Conservation (phyloP, 2,113 vertebrate species). For the Lophochroa leadbeateri region DNA sequence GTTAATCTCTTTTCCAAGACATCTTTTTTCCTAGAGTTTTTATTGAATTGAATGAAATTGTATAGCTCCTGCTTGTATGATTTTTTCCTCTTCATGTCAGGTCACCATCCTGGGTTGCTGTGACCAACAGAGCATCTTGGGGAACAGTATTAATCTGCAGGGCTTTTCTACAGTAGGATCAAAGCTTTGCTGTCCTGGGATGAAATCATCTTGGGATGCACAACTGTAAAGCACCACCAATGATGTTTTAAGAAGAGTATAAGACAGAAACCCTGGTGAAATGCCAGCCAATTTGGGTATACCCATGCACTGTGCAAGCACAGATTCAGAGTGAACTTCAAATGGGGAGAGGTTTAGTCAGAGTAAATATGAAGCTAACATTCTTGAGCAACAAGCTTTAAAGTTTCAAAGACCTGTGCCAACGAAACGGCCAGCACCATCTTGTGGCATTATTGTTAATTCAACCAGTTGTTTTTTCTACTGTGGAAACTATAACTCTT, state of each 20-base stretch:
- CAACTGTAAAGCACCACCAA: not conserved
- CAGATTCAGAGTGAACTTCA: not conserved
- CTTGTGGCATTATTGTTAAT: constrained; percentile 40
- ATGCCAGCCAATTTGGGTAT: not conserved
- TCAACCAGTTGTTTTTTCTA: not conserved
- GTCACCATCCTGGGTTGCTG: not conserved
- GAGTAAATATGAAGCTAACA: not conserved
- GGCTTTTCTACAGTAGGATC: not conserved
- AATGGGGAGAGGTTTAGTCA: not conserved
- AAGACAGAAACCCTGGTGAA: not conserved
- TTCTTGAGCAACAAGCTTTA: not conserved
- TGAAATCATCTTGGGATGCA: not conserved
- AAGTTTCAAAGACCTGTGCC: not conserved
- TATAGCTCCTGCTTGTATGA: not conserved
- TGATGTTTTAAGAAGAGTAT: not conserved
- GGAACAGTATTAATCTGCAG: not conserved
- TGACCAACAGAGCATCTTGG: not conserved
- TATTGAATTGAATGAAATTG: not conserved
- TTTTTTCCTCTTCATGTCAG: not conserved
- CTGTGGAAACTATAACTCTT: not conserved
- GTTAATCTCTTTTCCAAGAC: not conserved
- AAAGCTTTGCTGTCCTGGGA: not conserved
- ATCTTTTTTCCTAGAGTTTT: not conserved
- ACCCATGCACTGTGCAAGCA: not conserved
- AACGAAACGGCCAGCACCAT: constrained; percentile 23